Evolutionary conservation across 1,140 invertebrate genomes (phyloP).

Genomic region (Drosophila repleta): DNA sequence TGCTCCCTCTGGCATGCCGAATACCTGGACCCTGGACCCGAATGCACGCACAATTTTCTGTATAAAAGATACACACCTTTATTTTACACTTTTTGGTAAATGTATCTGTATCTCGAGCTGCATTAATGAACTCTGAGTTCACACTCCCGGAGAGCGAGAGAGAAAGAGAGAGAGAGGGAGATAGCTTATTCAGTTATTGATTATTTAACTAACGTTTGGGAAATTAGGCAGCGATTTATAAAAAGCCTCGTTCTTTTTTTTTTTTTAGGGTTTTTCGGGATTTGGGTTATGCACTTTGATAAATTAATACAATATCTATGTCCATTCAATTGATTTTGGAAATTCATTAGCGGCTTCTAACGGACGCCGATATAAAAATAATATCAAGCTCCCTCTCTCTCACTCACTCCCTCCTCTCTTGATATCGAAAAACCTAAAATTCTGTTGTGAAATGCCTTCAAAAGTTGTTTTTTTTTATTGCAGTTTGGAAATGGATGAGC

Average conservation of each 20-base stretch:
- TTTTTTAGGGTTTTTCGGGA: neutral
- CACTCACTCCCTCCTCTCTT: neutral
- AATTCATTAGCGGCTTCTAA: slow-evolving; percentile 75
- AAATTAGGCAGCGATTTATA: slow-evolving; percentile 82
- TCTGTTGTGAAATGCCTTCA: slow-evolving; percentile 42
- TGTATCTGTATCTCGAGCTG: slow-evolving; percentile 57
- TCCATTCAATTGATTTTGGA: slow-evolving; percentile 74
- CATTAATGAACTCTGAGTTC: slow-evolving; percentile 74
- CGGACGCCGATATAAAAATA: slow-evolving; percentile 34
- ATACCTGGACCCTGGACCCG: neutral
- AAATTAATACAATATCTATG: slow-evolving; percentile 78
- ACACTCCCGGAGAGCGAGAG: slow-evolving; percentile 49
- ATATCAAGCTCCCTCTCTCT: neutral
- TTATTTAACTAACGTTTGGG: slow-evolving; percentile 73
- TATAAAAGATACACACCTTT: slow-evolving; percentile 71
- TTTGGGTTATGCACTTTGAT: slow-evolving; percentile 69
- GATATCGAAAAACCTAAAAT: neutral
- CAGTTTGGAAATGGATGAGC: slow-evolving; percentile 77
- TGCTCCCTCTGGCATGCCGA: neutral
- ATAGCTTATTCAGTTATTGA: slow-evolving; percentile 57
- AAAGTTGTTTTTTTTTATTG: slow-evolving; percentile 62
- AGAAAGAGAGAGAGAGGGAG: neutral
- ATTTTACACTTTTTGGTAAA: slow-evolving; percentile 69
- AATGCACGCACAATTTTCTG: slow-evolving; percentile 67
- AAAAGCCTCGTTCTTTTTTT: slow-evolving; percentile 47